Conservation (phyloP, 1,140 invertebrate species). For the Xylocopa sonorina region DNA sequence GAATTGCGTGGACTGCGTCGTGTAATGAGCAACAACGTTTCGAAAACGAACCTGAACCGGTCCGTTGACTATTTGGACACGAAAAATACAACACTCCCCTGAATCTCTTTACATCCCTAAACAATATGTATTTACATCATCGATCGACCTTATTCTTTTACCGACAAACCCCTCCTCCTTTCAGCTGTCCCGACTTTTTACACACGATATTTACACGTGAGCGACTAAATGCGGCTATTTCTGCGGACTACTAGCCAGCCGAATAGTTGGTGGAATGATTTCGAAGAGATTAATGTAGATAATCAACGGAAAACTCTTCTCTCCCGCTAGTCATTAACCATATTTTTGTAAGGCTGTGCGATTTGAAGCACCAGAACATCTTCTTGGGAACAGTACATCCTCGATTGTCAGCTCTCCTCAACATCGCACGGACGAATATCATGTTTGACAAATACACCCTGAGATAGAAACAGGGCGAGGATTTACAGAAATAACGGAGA, state of each 20-base stretch:
- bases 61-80: constrained; percentile 60
- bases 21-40: constrained; percentile 70
- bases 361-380: constrained; percentile 32
- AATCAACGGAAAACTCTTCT: not conserved
- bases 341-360: not conserved
- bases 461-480: not conserved
- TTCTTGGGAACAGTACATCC: no score
- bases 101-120: constrained; percentile 17
- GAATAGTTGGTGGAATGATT: not conserved
- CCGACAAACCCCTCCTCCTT: constrained; percentile 1
- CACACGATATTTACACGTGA: constrained; percentile 59
- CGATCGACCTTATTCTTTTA: constrained; percentile 13
- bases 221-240: constrained; percentile 9
- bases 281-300: not conserved
- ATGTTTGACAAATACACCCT: no score
- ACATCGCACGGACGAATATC: not conserved
- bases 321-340: not conserved
- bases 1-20: constrained; percentile 29
- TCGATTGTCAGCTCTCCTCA: not conserved
- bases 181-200: constrained; percentile 38
- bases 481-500: constrained; percentile 29
- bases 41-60: constrained; percentile 5
- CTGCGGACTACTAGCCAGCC: not conserved
- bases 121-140: constrained; percentile 56
- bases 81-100: constrained; percentile 16